Percentiles rank a stretch among this genome's conserved stretches.
phyloP scores from a whole-genome alignment of 2,888 invertebrate genomes.

The Hemithea aestivaria region DNA sequence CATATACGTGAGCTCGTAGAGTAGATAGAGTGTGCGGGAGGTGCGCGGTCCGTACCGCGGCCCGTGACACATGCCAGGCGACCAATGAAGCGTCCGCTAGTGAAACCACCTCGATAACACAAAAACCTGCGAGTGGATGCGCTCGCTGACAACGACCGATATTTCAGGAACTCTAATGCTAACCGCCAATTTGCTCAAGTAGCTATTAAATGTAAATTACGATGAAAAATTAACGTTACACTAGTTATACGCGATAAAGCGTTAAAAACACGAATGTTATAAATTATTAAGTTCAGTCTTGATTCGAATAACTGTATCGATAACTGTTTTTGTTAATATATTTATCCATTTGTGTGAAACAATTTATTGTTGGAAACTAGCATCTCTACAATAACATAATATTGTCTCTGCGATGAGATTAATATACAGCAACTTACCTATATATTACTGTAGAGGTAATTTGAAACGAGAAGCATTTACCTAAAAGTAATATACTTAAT shows the following conservation, averaged over 20 bases:
- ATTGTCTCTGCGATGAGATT: too few species aligned
- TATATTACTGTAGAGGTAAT: too few species aligned
- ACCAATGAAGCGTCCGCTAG: constrained; percentile 51
- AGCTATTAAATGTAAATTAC: constrained; percentile 13
- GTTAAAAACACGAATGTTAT: not conserved
- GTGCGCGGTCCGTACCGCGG: constrained; percentile 23
- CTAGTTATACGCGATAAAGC: constrained; percentile 2
- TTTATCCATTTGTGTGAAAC: too few species aligned
- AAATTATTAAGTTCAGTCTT: not conserved
- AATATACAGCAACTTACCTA: too few species aligned
- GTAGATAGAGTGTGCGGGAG: constrained; percentile 7
- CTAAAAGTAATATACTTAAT: not conserved
- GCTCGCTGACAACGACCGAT: constrained; percentile 1
- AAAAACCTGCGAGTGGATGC: constrained; percentile 8
- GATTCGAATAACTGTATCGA: not conserved
- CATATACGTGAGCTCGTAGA: constrained; percentile 6
- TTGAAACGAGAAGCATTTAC: constrained; percentile 2
- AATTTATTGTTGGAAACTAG: too few species aligned
- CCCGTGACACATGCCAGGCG: constrained; percentile 57
- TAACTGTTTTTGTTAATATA: too few species aligned
- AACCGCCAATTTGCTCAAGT: constrained; percentile 16
- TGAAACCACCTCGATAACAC: constrained; percentile 21
- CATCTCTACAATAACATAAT: too few species aligned
- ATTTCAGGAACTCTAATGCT: constrained; percentile 17
- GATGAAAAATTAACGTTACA: constrained; percentile 5